These are phyloP conservation scores for Hemicentrotus pulcherrimus DNA, from an alignment of 35 echinoderm and acorn worm genomes.

Conservation along the genomic window DNA sequence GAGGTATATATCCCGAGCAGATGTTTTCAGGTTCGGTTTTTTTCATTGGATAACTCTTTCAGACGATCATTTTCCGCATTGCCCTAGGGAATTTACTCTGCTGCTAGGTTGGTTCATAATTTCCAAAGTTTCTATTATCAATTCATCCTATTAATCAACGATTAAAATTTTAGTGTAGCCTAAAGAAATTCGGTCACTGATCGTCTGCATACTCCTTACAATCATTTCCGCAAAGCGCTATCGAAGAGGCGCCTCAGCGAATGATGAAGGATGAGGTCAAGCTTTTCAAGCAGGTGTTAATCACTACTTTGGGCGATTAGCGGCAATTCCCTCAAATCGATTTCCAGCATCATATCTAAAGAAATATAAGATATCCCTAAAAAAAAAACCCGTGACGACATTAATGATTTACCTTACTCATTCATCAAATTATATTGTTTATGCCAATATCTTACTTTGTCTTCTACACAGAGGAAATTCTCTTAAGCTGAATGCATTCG, in stretches of 20 bases:
- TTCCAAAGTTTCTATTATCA: neutral
- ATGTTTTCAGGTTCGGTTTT: neutral
- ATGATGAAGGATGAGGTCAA: neutral
- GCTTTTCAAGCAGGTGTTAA: neutral
- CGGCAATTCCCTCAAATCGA: neutral
- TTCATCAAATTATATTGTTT: no score
- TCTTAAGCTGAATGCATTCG: no score
- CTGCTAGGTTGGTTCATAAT: neutral
- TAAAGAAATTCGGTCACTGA: neutral
- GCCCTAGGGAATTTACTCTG: neutral
- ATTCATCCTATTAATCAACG: neutral
- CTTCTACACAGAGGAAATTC: no score
- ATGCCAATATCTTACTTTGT: no score
- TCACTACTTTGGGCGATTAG: conserved; percentile 1
- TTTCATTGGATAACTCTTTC: neutral
- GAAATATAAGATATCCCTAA: no score
- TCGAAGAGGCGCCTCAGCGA: neutral
- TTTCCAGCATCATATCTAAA: neutral
- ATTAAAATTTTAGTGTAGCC: neutral
- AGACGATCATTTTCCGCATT: neutral
- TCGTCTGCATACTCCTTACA: neutral
- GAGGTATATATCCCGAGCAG: neutral
- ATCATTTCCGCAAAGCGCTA: neutral
- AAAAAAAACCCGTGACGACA: no score
- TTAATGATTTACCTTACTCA: no score